A percentile compares a stretch with the other conserved stretches of the same genome.
Evolutionary conservation across 2,113 vertebrate genomes (phyloP).

Genomic region (Catharus fuscescens): DNA sequence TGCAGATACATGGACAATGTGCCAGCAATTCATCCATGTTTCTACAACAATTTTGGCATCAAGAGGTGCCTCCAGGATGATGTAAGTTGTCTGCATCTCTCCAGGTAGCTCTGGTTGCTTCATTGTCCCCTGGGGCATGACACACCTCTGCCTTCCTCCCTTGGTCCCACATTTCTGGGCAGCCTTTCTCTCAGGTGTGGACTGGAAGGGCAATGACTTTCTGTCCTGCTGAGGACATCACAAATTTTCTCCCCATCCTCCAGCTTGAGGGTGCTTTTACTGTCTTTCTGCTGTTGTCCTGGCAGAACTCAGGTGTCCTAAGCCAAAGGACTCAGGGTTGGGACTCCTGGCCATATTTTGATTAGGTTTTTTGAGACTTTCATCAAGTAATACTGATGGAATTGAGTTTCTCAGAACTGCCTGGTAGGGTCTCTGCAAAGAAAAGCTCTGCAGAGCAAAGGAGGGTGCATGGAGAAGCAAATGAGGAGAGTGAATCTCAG

Average conservation of each 20-base stretch:
- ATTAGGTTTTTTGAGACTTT: neutral
- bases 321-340: neutral
- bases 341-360: neutral
- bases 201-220: neutral
- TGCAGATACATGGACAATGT: neutral
- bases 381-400: neutral
- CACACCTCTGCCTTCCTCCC: neutral
- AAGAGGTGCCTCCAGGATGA: neutral
- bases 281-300: neutral
- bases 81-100: neutral
- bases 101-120: neutral
- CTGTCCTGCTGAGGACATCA: neutral
- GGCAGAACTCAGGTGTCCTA: neutral
- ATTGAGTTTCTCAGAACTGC: neutral
- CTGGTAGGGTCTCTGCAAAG: rapidly evolving
- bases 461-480: neutral
- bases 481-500: neutral
- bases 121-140: neutral
- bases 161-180: neutral
- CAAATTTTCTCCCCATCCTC: neutral
- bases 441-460: neutral
- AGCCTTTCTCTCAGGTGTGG: neutral
- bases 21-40: neutral
- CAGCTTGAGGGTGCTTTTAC: neutral
- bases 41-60: neutral